Percentiles rank a stretch among this genome's conserved stretches.
Evolutionary conservation across 2,888 invertebrate species (phyloP).

Genomic region (Yponomeuta plumbellus): DNA sequence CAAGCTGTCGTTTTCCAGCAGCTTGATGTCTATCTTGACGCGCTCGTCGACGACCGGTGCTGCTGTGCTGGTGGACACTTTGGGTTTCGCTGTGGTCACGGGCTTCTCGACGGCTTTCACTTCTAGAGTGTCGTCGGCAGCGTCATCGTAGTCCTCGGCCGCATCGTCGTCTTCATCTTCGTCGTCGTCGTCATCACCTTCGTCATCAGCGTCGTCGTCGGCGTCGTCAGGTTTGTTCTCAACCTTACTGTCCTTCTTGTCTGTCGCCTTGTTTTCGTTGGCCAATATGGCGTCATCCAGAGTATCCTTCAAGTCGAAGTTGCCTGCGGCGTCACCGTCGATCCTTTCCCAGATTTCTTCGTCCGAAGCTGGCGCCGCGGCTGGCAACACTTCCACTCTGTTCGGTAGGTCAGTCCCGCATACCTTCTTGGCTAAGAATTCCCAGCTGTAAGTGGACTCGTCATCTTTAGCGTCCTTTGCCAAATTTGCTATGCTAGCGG

Average conservation of each 20-base stretch:
- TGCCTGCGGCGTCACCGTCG: constrained; percentile 54
- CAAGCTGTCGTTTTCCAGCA: constrained; percentile 49
- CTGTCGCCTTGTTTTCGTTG: constrained; percentile 38
- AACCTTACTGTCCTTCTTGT: constrained; percentile 38
- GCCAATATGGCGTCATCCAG: constrained; percentile 59
- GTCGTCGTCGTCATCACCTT: constrained; percentile 49
- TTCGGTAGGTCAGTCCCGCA: constrained; percentile 37
- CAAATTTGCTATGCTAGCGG: constrained; percentile 57
- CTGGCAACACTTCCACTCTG: constrained; percentile 12
- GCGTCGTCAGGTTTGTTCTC: constrained; percentile 51
- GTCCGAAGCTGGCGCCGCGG: constrained; percentile 51
- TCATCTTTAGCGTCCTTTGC: constrained; percentile 54
- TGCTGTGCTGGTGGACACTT: constrained; percentile 25
- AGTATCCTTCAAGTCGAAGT: constrained; percentile 62
- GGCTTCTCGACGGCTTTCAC: constrained; percentile 57
- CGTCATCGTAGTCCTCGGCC: constrained; percentile 47
- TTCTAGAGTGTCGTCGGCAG: constrained; percentile 52
- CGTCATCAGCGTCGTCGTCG: constrained; percentile 51
- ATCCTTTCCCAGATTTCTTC: constrained; percentile 71
- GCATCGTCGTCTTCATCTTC: constrained; percentile 53
- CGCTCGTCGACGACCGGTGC: constrained; percentile 31
- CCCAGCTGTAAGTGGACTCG: constrained; percentile 62
- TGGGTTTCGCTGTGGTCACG: constrained; percentile 24
- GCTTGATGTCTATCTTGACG: constrained; percentile 51
- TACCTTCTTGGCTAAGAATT: constrained; percentile 61